Evolutionary conservation across 2,888 invertebrate genomes (phyloP).

Genomic region (Oscheius onirici): DNA sequence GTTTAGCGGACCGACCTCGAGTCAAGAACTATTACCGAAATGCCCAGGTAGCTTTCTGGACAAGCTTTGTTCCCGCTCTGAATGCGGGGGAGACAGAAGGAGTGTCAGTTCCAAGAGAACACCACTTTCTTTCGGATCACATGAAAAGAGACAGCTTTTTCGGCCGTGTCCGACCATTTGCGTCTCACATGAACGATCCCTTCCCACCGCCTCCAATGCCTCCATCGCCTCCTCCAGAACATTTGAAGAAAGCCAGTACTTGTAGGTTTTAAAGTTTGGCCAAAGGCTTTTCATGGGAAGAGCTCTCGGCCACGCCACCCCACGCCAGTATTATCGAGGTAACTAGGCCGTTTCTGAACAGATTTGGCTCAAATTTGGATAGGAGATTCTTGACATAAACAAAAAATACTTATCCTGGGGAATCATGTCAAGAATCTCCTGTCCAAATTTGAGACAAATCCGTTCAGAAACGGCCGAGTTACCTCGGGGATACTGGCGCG

Average conservation of each 20-base stretch:
- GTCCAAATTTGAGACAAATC: no score
- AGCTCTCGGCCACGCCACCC: no score
- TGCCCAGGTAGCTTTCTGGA: constrained; percentile 70
- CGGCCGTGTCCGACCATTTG: constrained; percentile 66
- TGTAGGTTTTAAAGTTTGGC: neutral
- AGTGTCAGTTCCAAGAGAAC: constrained; percentile 43
- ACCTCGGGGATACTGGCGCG: no score
- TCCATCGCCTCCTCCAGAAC: constrained; percentile 62
- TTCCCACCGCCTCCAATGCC: constrained; percentile 71
- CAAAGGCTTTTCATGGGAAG: no score
- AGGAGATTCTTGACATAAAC: no score
- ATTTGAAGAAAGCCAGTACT: constrained; percentile 39
- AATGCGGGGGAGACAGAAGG: constrained; percentile 56
- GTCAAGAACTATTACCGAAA: constrained; percentile 70
- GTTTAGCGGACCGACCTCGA: constrained; percentile 62
- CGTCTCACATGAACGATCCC: constrained; percentile 61
- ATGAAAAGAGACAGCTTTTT: constrained; percentile 66
- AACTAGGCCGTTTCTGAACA: no score
- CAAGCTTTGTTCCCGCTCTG: constrained; percentile 65
- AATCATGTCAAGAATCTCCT: no score
- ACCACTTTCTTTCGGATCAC: constrained; percentile 65
- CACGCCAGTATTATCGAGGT: no score
- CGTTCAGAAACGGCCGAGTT: no score
- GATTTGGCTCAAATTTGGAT: no score
- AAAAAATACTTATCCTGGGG: no score